Base-by-base conservation (phyloP, 2,888 invertebrate species). In the Orthosia incerta region DNA sequence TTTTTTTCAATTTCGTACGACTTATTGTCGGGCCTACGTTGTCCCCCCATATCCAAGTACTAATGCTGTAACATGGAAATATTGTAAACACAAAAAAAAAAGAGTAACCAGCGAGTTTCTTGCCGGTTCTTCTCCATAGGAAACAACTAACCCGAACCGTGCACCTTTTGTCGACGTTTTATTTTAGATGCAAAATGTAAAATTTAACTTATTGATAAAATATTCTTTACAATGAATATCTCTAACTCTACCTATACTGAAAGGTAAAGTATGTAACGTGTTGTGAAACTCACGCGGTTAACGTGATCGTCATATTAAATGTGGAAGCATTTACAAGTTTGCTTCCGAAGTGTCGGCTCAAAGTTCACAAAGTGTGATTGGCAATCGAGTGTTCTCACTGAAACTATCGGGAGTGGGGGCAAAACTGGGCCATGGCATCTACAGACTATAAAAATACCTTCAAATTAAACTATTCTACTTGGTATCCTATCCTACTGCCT, bases 351-450 rank as follows among this genome's bases (percentile, higher is more conserved):
- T 70, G 15, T 51, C 15, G 57, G 48, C 48, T 18, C 31, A 12
- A 7, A n/a, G 20, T n/a, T 16, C 39, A 1, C 45, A 16, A 64
- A 70, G 31, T 68, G 62, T 46, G 76, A 76, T 75, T 57, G 66
- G 65, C 48, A 66, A 61, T 65, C 39, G 18, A 59, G 20, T 48
- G 68, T 26, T 61, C 61, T 26, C 3, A 16, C 12, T 11, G 16
- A 65, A 64, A 64, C 16, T 39, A 59, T 64, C 16, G 39, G n/a
- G 7, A 31, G 2, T 48, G 31, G 7, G 16, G 46, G 23, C 3
- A 31, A 4, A 69, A 60, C 46, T 62, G 15, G 26, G 26, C n/a
- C 7, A 16, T 16, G 5, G 15, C 20, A 12, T 26, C 2, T 31
- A 3, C 7, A 57, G 31, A 57, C 3, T 56, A 26, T 11, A 26